Evolutionary conservation across 2,113 vertebrate genomes (phyloP).

Genomic region (Zosterops hypoxanthus): DNA sequence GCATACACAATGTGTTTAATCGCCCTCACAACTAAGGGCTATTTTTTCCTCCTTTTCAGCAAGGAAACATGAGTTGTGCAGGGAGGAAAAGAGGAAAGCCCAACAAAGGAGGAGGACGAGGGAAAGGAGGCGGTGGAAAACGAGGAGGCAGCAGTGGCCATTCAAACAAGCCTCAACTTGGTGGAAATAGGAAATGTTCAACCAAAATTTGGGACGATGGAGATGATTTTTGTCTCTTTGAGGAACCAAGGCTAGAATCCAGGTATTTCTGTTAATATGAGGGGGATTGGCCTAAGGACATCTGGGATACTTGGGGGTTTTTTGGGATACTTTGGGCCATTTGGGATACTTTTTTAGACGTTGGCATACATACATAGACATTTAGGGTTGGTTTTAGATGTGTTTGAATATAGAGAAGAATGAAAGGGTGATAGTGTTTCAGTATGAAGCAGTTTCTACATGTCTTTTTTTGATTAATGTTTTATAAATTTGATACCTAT

Average conservation of each 20-base stretch:
- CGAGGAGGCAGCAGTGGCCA: constrained; percentile 40
- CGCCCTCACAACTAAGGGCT: neutral
- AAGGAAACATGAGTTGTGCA: constrained; percentile 74
- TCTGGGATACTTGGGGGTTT: neutral
- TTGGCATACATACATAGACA: neutral
- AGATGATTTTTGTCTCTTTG: constrained; percentile 87
- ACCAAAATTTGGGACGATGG: constrained; percentile 83
- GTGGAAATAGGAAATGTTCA: constrained; percentile 79
- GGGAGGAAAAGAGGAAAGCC: constrained; percentile 84
- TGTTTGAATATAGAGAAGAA: neutral
- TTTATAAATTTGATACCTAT: neutral
- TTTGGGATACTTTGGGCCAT: neutral
- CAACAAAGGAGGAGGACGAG: constrained; percentile 83
- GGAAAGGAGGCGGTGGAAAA: constrained; percentile 27
- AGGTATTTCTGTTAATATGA: constrained; percentile 45
- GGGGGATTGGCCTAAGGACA: no score
- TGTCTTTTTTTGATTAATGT: neutral
- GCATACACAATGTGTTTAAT: neutral
- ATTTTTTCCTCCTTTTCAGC: neutral
- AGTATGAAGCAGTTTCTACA: neutral
- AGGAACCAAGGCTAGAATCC: constrained; percentile 68
- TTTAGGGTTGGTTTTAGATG: neutral
- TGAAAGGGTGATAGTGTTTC: neutral
- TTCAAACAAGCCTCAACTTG: constrained; percentile 32
- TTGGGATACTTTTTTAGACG: neutral